Conservation (phyloP, 2,113 vertebrate species). For the Tragelaphus scriptus region DNA sequence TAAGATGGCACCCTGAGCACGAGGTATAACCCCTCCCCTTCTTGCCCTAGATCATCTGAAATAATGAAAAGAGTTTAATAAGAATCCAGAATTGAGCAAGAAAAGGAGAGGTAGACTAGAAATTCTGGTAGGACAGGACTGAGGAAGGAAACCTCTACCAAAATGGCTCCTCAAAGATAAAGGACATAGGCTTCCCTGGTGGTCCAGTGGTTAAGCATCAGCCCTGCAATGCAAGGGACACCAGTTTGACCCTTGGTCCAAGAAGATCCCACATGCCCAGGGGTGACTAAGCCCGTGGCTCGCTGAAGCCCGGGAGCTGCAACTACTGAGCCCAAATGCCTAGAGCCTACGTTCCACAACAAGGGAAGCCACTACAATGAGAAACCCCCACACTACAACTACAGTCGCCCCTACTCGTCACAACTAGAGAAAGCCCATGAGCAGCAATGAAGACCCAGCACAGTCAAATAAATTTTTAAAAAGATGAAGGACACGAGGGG, state of each 20-base stretch:
- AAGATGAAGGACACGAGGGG: neutral
- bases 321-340: neutral
- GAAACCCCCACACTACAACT: neutral
- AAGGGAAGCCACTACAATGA: neutral
- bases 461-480: neutral
- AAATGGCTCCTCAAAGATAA: neutral
- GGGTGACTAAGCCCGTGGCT: neutral
- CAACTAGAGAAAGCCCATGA: neutral
- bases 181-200: neutral
- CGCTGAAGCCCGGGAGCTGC: neutral
- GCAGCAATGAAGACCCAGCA: neutral
- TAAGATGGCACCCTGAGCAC: neutral
- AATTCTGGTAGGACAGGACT: neutral
- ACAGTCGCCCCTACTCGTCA: neutral
- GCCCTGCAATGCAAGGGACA: neutral
- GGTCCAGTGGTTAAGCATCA: neutral
- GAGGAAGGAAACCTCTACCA: neutral
- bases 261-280: neutral
- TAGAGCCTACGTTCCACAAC: neutral
- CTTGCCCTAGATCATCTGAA: neutral
- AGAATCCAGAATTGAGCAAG: slow-evolving; percentile 16
- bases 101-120: neutral
- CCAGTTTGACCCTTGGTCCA: neutral
- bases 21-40: neutral
- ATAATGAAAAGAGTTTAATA: slow-evolving; percentile 18